Conservation (phyloP, 1,140 invertebrate species). For the Mizuhopecten yessoensis region DNA sequence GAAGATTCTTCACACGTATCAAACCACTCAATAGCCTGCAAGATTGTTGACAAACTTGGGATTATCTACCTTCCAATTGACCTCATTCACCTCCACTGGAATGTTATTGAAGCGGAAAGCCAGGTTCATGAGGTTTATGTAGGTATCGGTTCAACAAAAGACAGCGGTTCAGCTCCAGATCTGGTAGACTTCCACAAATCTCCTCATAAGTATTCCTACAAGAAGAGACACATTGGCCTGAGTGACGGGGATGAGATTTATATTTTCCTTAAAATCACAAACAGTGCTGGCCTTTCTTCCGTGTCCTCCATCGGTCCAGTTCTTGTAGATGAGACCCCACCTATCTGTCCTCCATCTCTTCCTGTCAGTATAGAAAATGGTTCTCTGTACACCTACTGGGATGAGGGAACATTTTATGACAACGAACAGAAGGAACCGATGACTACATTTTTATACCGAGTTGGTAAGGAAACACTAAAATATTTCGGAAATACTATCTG, state of each 20-base stretch:
- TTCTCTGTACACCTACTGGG: constrained; percentile 55
- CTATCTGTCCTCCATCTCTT: constrained; percentile 45
- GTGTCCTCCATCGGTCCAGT: constrained; percentile 61
- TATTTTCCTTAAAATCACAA: constrained; percentile 64
- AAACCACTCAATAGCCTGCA: not conserved
- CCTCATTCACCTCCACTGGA: constrained; percentile 46
- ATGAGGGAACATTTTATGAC: constrained; percentile 50
- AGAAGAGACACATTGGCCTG: constrained; percentile 58
- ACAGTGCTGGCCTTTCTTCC: constrained; percentile 59
- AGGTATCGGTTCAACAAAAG: constrained; percentile 45
- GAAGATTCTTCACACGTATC: not conserved
- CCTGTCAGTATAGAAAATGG: not conserved
- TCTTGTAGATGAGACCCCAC: constrained; percentile 67
- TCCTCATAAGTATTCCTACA: constrained; percentile 52
- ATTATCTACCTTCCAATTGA: constrained; percentile 48
- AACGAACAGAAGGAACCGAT: constrained; percentile 56
- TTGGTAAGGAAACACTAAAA: constrained; percentile 49
- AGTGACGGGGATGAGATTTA: constrained; percentile 49
- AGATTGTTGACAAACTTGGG: not conserved
- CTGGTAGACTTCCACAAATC: constrained; percentile 57
- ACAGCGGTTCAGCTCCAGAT: constrained; percentile 23
- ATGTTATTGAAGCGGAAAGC: constrained; percentile 48
- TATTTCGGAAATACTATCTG: too few relatives aligned
- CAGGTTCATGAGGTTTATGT: constrained; percentile 54
- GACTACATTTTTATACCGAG: constrained; percentile 50